A percentile compares a stretch with the other conserved stretches of the same genome.
Evolutionary conservation across 2,888 invertebrate genomes (phyloP).

Genomic region (Protodeltote pygarga): DNA sequence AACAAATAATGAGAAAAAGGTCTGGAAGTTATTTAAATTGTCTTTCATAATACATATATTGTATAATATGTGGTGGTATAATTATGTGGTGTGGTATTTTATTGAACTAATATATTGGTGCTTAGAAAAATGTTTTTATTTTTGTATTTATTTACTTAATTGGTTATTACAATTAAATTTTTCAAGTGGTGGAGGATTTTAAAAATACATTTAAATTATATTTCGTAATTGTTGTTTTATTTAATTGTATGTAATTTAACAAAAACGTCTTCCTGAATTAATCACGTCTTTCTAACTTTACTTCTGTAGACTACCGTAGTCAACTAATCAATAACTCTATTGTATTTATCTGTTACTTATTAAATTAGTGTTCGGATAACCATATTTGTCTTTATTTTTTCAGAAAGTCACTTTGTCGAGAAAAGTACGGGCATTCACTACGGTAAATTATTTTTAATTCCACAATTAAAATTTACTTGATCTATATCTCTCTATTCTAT

Average conservation of each 20-base stretch:
- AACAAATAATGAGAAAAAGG: conserved; percentile 59
- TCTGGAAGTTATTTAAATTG: conserved; percentile 39
- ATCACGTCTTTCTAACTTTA: too few relatives aligned
- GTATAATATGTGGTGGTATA: background rate
- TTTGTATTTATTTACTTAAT: too few relatives aligned
- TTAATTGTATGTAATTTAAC: too few relatives aligned
- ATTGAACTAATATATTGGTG: background rate
- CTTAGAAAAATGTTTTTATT: too few relatives aligned
- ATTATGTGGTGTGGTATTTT: background rate
- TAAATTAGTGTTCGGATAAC: background rate
- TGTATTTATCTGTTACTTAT: background rate
- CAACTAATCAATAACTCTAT: too few relatives aligned
- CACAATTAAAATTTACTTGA: background rate
- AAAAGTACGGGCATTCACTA: conserved; percentile 61
- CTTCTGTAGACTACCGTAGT: too few relatives aligned
- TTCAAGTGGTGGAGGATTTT: conserved; percentile 11
- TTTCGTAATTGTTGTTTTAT: conserved; percentile 7
- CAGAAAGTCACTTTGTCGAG: conserved; percentile 63
- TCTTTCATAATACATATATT: too few relatives aligned
- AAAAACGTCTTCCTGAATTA: too few relatives aligned
- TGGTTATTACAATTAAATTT: too few relatives aligned
- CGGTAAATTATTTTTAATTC: conserved; percentile 56
- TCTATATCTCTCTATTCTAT: too few relatives aligned
- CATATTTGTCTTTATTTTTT: conserved; percentile 38
- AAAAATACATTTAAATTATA: conserved; percentile 11